Percentiles rank a stretch among this genome's conserved stretches.
Evolutionary conservation across 2,113 vertebrate species (phyloP).

Genomic region (Tetrao urogallus): DNA sequence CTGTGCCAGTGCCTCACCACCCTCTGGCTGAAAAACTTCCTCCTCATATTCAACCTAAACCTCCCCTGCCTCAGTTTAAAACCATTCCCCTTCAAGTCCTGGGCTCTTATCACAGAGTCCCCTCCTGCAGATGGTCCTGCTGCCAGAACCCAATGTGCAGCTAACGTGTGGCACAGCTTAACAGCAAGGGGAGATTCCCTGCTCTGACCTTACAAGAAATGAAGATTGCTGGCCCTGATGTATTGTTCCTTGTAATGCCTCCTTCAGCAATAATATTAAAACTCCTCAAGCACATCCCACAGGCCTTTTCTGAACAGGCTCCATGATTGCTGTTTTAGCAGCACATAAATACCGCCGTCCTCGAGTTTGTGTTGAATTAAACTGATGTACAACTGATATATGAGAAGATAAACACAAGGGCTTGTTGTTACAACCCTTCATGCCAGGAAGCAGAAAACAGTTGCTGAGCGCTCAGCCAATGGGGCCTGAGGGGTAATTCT

Average conservation of each 20-base stretch:
- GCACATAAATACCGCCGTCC: background rate
- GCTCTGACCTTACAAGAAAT: background rate
- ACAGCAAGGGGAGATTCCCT: background rate
- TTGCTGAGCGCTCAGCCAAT: background rate
- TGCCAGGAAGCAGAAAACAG: background rate
- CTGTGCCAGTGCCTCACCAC: too few species aligned
- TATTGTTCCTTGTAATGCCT: background rate
- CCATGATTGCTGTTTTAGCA: background rate
- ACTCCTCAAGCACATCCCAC: background rate
- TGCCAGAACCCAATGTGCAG: background rate
- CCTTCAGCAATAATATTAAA: background rate
- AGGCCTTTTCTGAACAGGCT: background rate
- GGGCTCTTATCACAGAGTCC: too few species aligned
- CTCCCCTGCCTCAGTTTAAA: too few species aligned
- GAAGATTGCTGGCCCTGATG: background rate
- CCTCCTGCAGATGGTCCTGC: background rate
- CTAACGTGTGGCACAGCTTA: fast-evolving
- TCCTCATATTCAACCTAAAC: too few species aligned
- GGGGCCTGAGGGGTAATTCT: background rate
- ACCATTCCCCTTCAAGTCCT: too few species aligned
- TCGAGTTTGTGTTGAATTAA: background rate
- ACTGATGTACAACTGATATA: background rate
- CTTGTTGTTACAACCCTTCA: background rate
- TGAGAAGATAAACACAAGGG: background rate
- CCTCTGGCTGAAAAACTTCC: too few species aligned